phyloP scores from a whole-genome alignment of 2,888 invertebrate genomes.

The Hemistola chrysoprasaria region DNA sequence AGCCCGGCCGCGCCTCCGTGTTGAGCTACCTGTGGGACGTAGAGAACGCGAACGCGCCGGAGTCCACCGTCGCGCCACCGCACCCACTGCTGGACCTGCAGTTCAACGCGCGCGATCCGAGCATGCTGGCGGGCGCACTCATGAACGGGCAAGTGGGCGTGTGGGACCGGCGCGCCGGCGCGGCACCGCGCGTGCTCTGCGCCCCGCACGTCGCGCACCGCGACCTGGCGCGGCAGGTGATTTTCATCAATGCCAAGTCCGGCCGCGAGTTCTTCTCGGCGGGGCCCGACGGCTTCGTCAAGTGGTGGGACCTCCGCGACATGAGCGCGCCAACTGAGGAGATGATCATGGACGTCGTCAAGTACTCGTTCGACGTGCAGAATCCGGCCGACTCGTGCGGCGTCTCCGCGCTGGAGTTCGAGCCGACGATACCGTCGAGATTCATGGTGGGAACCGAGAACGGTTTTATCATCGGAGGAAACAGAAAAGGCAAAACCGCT shows the following conservation, averaged over 20 bases:
- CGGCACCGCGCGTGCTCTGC: slow-evolving; percentile 86
- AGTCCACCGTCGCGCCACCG: slow-evolving; percentile 85
- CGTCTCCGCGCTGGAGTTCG: slow-evolving; percentile 85
- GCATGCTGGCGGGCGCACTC: slow-evolving; percentile 85
- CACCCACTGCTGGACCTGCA: slow-evolving; percentile 89
- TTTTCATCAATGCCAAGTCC: slow-evolving; percentile 96
- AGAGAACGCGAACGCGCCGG: slow-evolving; percentile 91
- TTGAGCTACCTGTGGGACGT: slow-evolving; percentile 92
- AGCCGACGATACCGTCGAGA: slow-evolving; percentile 87
- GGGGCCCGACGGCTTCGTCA: slow-evolving; percentile 93
- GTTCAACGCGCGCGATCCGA: slow-evolving; percentile 91
- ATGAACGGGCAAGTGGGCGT: slow-evolving; percentile 85
- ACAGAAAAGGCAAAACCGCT: slow-evolving; percentile 86
- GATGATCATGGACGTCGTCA: slow-evolving; percentile 85
- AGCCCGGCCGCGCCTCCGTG: slow-evolving; percentile 45
- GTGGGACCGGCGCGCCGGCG: slow-evolving; percentile 91
- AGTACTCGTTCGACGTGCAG: slow-evolving; percentile 72
- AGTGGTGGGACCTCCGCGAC: slow-evolving; percentile 90
- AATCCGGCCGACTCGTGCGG: slow-evolving; percentile 82
- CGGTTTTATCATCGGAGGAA: slow-evolving; percentile 84
- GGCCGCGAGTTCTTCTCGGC: slow-evolving; percentile 96
- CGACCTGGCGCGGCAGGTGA: slow-evolving; percentile 91
- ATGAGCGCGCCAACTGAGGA: slow-evolving; percentile 84
- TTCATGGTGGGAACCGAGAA: slow-evolving; percentile 88
- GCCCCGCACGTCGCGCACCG: slow-evolving; percentile 91